Base-by-base conservation (phyloP, 2,113 vertebrate species). In the Melanerpes aurifrons region DNA sequence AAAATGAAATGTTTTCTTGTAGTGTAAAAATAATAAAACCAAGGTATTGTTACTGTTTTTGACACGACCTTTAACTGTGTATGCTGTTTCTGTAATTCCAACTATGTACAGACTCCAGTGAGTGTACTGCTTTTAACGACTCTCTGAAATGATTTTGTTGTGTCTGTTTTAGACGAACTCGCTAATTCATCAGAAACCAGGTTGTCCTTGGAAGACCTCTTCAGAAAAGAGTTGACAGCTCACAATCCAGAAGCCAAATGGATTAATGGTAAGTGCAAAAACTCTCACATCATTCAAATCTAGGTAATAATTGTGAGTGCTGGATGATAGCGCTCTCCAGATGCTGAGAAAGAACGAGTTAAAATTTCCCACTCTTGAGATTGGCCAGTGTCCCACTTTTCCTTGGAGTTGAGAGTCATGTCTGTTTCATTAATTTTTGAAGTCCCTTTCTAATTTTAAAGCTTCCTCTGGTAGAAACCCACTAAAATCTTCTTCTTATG, bases 181-280 rank as follows among this genome's bases (percentile, higher is more conserved):
- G 97, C 98, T 89, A 98, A 98, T 87, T 98, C 99, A 19, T 99
- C 98, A 84, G 98, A 99, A 98, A 99, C 98, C 64, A 98, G 98
- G 87, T 93, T 99, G 94, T 98, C 98, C 4, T 98, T 99, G 97
- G 99, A 99, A 90, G 99, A 99, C 92, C 98, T 99, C 56, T 99
- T 99, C 96, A 98, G 98, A 80, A 97, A 98, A 31, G 98, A 99
- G 16, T 99, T 99, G 82, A 28, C 97, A 15, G 93, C 98, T 67
- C 98, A 99, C 32, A 98, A 99, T 96, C 99, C 99, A 8, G 99
- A 99, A 94, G 98, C 98, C 63, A 98, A 97, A 66, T 99, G 99
- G 99, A 99, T 99, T 96, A 99, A 98, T 72, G 99, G 99, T 99
- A 98, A 95, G 98, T 98, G 16, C 47, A 45, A 66, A 74, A 76